phyloP scores from a whole-genome alignment of 2,113 vertebrate species.

The Amblyornis subalaris region DNA sequence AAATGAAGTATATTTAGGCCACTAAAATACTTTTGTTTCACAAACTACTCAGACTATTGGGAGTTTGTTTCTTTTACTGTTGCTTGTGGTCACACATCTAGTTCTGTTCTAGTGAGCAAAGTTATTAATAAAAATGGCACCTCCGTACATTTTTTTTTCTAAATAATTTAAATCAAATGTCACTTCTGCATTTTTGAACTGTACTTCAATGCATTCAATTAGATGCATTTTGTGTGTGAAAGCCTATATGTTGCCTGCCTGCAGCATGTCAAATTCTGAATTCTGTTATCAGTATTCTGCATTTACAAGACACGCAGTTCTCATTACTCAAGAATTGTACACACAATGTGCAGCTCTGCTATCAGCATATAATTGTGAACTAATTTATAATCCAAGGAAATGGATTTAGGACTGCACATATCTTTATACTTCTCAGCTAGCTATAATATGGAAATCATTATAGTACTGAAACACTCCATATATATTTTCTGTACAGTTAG shows the following conservation, averaged over 20 bases:
- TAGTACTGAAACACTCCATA: neutral
- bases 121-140: neutral
- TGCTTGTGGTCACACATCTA: neutral
- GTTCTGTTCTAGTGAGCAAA: neutral
- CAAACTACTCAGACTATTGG: neutral
- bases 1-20: neutral
- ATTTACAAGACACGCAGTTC: neutral
- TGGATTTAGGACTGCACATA: neutral
- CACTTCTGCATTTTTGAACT: neutral
- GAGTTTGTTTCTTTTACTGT: neutral
- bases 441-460: neutral
- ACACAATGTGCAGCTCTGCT: neutral
- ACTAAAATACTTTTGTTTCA: neutral
- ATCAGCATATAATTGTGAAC: neutral
- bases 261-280: neutral
- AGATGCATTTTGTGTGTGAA: neutral
- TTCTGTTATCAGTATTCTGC: neutral
- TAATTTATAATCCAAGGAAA: slow-evolving; percentile 31
- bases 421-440: neutral
- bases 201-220: neutral
- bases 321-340: neutral
- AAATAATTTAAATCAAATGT: neutral
- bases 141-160: neutral
- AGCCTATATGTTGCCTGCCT: neutral
- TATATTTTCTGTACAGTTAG: neutral